Evolutionary conservation across 2,797 vertebrate species (phyloP).

Genomic region (Anniella stebbinsi): DNA sequence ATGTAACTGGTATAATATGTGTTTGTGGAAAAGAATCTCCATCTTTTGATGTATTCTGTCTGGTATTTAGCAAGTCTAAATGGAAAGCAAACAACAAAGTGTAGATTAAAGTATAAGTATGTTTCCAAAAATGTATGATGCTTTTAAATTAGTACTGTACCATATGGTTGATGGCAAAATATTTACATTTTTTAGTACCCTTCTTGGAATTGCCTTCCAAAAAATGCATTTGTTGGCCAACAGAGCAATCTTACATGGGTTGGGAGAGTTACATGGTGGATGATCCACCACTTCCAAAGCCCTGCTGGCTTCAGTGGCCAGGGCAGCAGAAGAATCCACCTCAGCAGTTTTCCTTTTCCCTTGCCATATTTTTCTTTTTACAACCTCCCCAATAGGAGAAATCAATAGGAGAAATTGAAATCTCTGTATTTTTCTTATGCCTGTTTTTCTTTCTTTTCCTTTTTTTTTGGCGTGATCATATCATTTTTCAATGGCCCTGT

Average conservation of each 20-base stretch:
- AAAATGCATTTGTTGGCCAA: conserved; percentile 73
- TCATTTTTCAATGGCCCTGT: neutral
- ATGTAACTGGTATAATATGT: conserved; percentile 59
- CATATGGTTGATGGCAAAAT: conserved; percentile 70
- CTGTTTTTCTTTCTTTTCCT: neutral
- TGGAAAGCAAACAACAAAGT: conserved; percentile 74
- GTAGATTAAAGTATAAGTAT: conserved; percentile 71
- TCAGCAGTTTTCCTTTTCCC: neutral
- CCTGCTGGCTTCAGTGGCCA: too few relatives aligned
- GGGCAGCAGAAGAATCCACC: too few relatives aligned
- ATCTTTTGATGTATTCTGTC: conserved; percentile 62
- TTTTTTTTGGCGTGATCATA: neutral
- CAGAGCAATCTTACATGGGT: neutral
- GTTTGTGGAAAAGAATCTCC: conserved; percentile 63
- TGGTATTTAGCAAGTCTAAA: conserved; percentile 72
- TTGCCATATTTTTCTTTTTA: too few relatives aligned
- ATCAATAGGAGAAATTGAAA: too few relatives aligned
- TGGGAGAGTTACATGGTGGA: too few relatives aligned
- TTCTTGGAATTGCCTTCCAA: conserved; percentile 72
- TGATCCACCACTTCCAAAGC: neutral
- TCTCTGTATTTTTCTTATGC: neutral
- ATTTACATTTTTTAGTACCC: conserved; percentile 44
- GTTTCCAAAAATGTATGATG: conserved; percentile 63
- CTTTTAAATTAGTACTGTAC: conserved; percentile 72
- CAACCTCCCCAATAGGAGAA: neutral